Conservation (phyloP, 2,797 vertebrate species). For the Peromyscus nudipes region DNA sequence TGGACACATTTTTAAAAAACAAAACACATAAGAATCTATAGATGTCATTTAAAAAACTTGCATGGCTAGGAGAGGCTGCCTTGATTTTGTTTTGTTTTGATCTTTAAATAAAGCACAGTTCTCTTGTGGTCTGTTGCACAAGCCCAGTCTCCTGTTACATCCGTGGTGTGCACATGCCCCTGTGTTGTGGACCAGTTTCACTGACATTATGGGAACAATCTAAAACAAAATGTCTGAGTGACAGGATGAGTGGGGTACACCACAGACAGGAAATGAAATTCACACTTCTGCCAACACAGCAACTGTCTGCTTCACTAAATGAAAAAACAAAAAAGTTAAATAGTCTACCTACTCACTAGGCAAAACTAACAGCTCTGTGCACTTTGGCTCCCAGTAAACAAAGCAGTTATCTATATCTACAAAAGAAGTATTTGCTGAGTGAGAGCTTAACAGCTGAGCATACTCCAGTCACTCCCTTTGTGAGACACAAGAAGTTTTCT, state of each 20-base stretch:
- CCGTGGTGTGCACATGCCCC: conserved; percentile 73
- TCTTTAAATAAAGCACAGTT: conserved; percentile 79
- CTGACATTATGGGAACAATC: conserved; percentile 79
- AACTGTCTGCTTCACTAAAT: conserved; percentile 73
- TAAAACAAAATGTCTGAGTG: conserved; percentile 83
- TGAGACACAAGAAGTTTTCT: conserved; percentile 68
- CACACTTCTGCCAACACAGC: conserved; percentile 80
- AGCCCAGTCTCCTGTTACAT: conserved; percentile 75
- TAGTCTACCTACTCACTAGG: conserved; percentile 59
- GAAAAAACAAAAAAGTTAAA: conserved; percentile 73
- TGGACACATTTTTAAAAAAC: conserved; percentile 45
- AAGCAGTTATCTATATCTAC: conserved; percentile 54
- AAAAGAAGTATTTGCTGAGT: conserved; percentile 60
- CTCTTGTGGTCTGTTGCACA: conserved; percentile 73
- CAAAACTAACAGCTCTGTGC: conserved; percentile 67
- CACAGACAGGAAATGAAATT: conserved; percentile 85
- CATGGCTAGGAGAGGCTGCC: conserved; percentile 54
- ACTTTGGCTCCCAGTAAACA: conserved; percentile 68
- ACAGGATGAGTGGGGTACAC: conserved; percentile 83
- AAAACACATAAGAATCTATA: conserved; percentile 52
- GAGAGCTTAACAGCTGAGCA: conserved; percentile 47
- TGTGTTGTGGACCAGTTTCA: conserved; percentile 76
- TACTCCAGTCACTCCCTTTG: conserved; percentile 54
- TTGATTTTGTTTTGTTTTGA: conserved; percentile 81
- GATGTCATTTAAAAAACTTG: conserved; percentile 60